A percentile compares a stretch with the other conserved stretches of the same genome.
These are phyloP conservation scores for Tenthredo livida DNA, from an alignment of 2,888 invertebrate genomes.

Conservation along the genomic window DNA sequence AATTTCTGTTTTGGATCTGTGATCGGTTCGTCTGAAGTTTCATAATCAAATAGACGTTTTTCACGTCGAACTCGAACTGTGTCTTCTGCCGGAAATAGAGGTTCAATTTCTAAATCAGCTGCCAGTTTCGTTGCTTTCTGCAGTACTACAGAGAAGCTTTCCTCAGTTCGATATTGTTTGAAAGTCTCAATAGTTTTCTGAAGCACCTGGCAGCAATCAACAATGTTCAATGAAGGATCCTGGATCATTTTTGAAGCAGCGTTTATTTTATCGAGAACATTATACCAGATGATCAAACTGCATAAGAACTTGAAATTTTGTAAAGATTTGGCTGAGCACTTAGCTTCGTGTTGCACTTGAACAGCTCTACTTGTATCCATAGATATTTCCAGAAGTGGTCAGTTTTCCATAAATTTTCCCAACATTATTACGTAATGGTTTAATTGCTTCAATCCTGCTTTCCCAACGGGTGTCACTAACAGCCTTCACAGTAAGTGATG, in stretches of 20 bases:
- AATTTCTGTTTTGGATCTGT: conserved; percentile 50
- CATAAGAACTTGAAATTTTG: conserved; percentile 40
- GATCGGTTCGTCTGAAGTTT: conserved; percentile 36
- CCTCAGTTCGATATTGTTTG: conserved; percentile 40
- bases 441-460: conserved; percentile 60
- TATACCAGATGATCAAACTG: conserved; percentile 26
- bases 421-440: conserved; percentile 57
- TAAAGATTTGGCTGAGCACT: conserved; percentile 40
- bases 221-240: conserved; percentile 41
- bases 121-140: conserved; percentile 46
- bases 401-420: conserved; percentile 58
- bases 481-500: conserved; percentile 59
- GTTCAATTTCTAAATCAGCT: conserved; percentile 49
- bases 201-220: conserved; percentile 12
- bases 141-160: conserved; percentile 33
- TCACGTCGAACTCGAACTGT: conserved; percentile 44
- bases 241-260: conserved; percentile 19
- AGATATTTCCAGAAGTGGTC: conserved; percentile 56
- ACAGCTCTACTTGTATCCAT: conserved; percentile 44
- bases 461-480: conserved; percentile 60
- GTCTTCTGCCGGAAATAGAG: conserved; percentile 42
- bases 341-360: conserved; percentile 37
- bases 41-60: conserved; percentile 51
- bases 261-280: conserved; percentile 18
- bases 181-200: conserved; percentile 34